Evolutionary conservation across 2,113 vertebrate genomes (phyloP), one percentile per base, ranked within the genome.

Genomic region (Clupea harengus): DNA sequence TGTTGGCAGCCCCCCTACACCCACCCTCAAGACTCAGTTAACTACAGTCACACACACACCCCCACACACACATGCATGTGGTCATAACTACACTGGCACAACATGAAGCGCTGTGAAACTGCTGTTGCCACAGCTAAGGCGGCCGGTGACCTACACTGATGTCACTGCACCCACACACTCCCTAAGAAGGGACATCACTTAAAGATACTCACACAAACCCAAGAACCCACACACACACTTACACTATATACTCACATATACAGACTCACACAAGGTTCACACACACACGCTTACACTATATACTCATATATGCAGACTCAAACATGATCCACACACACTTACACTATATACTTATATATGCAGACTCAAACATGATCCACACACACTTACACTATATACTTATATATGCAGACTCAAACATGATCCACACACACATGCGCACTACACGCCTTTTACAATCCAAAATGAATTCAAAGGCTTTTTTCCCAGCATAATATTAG

Each of bases 11-110:
- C 10, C 32, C 52, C 57, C 10, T 72, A 25, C 32, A 0, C 4
- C 72, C 85, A 87, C 52, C 20, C 49, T 64, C 54, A 57, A 89
- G 84, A 85, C 87, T 84, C 81, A 11, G 82, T 39, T 64, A 67
- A 15, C 28, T 81, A 80, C 85, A 32, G 32, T 72, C 78, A n/a
- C 1, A 75, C 28, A 83, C 82, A 83, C 83, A 64, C 82, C 50
- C 18, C 0, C 52, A 54, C 52, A 28, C 52, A 49, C 9, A 11
- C 7, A 18, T 47, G 39, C 47, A 9, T 11, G 2, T 13, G 11
- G 13, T 3, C 15, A 13, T 13, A 54, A 54, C 50, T 13, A 54
- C 50, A 18, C 50, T 1, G 47, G 47, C 47, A 3, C 15, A 49
- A 8, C 6, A 18, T 4, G 50, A 15, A 2, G 50, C 13, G 17